phyloP scores from a whole-genome alignment of 2,113 vertebrate genomes.

The Rhinoderma darwinii region DNA sequence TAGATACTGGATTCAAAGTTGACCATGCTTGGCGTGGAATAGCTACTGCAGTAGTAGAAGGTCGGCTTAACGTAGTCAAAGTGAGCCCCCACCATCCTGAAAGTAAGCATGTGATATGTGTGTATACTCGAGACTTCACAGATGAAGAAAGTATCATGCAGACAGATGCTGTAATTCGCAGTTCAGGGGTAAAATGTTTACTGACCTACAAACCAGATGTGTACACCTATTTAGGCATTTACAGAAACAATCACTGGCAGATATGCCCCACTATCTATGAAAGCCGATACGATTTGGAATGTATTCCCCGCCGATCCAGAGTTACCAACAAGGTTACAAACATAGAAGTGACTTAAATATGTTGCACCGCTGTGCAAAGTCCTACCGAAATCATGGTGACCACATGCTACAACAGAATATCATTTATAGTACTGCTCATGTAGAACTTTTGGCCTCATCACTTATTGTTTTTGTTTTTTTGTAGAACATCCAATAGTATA shows the following conservation, averaged over 20 bases:
- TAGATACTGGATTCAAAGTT: slow-evolving; percentile 88
- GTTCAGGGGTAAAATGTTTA: slow-evolving; percentile 82
- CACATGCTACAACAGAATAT: background rate
- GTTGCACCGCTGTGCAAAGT: background rate
- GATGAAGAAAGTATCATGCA: slow-evolving; percentile 77
- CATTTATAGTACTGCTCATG: background rate
- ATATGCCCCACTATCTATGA: slow-evolving; percentile 90
- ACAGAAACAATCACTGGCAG: slow-evolving; percentile 88
- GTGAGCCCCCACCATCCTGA: slow-evolving; percentile 80
- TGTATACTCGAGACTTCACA: slow-evolving; percentile 84
- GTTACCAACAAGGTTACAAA: slow-evolving; percentile 83
- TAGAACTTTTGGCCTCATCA: background rate
- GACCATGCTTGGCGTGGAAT: slow-evolving; percentile 87
- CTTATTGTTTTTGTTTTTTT: background rate
- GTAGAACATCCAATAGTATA: background rate
- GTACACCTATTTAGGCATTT: slow-evolving; percentile 89
- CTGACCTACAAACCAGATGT: slow-evolving; percentile 88
- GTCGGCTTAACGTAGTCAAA: slow-evolving; percentile 77
- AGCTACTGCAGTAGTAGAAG: slow-evolving; percentile 79
- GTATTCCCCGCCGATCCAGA: slow-evolving; percentile 82
- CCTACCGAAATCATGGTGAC: background rate
- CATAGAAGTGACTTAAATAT: slow-evolving; percentile 77
- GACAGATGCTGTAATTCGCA: slow-evolving; percentile 80
- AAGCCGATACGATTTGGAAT: slow-evolving; percentile 87
- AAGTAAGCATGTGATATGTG: slow-evolving; percentile 83